Evolutionary conservation across 23 tunicate genomes (phyloP).

Genomic region (Styela clava): DNA sequence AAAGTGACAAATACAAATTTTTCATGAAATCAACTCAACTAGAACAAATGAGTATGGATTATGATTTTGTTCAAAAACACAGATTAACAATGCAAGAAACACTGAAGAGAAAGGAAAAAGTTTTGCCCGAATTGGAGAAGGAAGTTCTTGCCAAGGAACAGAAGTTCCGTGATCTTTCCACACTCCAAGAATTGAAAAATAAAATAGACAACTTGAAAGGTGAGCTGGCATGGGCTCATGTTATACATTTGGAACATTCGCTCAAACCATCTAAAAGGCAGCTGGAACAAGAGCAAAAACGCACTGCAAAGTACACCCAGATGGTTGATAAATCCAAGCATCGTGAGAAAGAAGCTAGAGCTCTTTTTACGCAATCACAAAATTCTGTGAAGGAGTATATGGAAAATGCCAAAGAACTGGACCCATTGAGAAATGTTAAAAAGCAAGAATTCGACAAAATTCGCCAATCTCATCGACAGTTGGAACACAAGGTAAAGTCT

Average conservation of each 20-base stretch:
- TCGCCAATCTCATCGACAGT: constrained; percentile 15
- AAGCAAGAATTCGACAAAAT: constrained; percentile 27
- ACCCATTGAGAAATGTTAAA: constrained; percentile 36
- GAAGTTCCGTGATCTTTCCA: constrained; percentile 54
- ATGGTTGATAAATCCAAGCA: constrained; percentile 47
- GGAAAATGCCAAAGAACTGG: constrained; percentile 58
- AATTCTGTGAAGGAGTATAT: constrained; percentile 48
- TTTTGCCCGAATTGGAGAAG: constrained; percentile 61
- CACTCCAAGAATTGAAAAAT: constrained; percentile 59
- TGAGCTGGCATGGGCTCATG: constrained; percentile 92
- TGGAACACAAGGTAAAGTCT: constrained; percentile 8
- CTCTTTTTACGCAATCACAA: constrained; percentile 57
- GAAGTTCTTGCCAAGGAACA: constrained; percentile 74
- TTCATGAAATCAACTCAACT: constrained; percentile 83
- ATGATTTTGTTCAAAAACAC: constrained; percentile 71
- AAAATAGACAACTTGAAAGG: constrained; percentile 51
- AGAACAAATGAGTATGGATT: constrained; percentile 76
- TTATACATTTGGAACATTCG: constrained; percentile 56
- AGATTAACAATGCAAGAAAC: constrained; percentile 35
- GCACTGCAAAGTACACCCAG: constrained; percentile 51
- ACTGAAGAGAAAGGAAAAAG: constrained; percentile 53
- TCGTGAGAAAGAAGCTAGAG: constrained; percentile 38
- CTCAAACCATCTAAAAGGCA: constrained; percentile 50
- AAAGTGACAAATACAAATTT: constrained; percentile 85
- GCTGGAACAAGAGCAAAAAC: constrained; percentile 55